Base-by-base conservation (phyloP, 35 echinoderm and acorn worm species). In the Patiria miniata region DNA sequence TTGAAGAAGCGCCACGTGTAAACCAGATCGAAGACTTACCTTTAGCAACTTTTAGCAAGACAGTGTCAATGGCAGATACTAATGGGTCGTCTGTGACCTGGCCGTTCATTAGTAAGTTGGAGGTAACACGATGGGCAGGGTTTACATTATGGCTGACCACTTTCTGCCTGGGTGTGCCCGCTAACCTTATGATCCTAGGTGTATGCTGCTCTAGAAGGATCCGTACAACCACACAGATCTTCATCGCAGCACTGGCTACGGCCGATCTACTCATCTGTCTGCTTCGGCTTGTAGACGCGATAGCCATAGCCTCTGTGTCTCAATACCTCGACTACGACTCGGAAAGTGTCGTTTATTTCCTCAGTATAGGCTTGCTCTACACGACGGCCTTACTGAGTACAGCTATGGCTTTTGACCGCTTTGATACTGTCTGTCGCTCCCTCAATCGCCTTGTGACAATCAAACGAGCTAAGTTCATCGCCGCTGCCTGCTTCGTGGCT, bases 181-280 rank as follows among this genome's bases (percentile, higher is more conserved):
- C 19, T 23, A 73, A 73, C 34, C 26, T 30, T 4, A 28, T 73
- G 65, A 73, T 73, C 29, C 26, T 73, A 4, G 2, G 26, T 23
- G 65, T 73, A 14, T 73, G 34, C 29, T 30, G 65, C 19, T 18
- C 65, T 26, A 73, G 65, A 12, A 34, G 65, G 30, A 22, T 73
- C 0, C 26, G 34, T 12, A 73, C 65, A 30, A 73, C 26, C 65
- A 73, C 65, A 18, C 65, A 34, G 0, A 10, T 73, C 26, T 36
- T 73, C 7, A 73, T 73, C 34, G 65, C 19, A 2, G 23, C 65
- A 1, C 65, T 73, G 7, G 65, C 30, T 0, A 34, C 34, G 26
- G 65, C 65, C 65, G 65, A 73, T 30, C 65, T 73, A 18, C 65
- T 73, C 19, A 73, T 73, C 10, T 73, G 65, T 73, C 34, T 73